Percentiles rank a stretch among this genome's conserved stretches.
Evolutionary conservation across 2,113 vertebrate genomes (phyloP).

Genomic region (Campylorhamphus procurvoides): DNA sequence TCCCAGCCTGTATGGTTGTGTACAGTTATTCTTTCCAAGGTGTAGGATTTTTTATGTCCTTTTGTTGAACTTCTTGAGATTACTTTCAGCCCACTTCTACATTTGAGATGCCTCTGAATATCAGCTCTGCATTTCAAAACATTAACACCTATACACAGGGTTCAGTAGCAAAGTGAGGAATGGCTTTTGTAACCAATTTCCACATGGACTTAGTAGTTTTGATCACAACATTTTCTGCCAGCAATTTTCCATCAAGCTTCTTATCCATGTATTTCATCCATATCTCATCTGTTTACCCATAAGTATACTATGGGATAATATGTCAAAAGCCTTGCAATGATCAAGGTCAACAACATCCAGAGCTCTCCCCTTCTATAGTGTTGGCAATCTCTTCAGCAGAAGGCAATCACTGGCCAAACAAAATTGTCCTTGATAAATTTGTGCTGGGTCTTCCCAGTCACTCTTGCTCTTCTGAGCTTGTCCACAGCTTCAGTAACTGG

Average conservation of each 20-base stretch:
- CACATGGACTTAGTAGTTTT: background rate
- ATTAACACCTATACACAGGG: accelerated
- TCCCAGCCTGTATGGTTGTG: background rate
- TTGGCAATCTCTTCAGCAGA: background rate
- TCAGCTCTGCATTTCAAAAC: background rate
- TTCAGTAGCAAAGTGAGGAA: background rate
- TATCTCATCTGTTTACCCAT: background rate
- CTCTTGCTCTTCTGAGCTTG: background rate
- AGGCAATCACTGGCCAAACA: background rate
- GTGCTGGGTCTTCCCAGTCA: background rate
- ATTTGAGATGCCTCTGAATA: background rate
- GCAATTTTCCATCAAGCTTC: background rate
- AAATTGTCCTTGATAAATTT: background rate
- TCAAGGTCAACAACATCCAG: background rate
- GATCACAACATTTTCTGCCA: background rate
- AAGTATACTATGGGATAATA: background rate
- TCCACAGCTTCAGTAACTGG: background rate
- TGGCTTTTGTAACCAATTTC: background rate
- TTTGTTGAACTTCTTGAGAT: background rate
- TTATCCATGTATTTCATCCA: background rate
- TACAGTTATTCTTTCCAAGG: background rate
- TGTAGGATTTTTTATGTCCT: background rate
- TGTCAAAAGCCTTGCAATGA: background rate
- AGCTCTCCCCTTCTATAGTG: background rate
- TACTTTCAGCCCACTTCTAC: background rate